Conservation (phyloP, 2,888 invertebrate genomes). For the Aquatica leii region DNA sequence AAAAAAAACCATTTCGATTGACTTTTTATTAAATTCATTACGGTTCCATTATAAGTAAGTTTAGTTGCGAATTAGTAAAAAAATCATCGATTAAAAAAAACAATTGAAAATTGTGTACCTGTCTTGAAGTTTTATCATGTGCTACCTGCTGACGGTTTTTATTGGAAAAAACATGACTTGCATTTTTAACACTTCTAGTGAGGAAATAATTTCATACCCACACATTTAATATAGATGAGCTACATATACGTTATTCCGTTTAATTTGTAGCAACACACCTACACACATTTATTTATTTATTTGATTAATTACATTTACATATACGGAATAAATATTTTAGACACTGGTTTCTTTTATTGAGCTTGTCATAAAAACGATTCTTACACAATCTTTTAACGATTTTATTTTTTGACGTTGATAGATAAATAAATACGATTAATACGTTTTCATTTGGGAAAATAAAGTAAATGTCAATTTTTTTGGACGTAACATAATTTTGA, state of each 20-base stretch:
- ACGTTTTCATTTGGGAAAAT: too few relatives aligned
- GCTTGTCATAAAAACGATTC: too few relatives aligned
- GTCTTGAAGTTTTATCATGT: constrained; percentile 1
- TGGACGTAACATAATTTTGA: too few relatives aligned
- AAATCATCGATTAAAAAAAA: too few relatives aligned
- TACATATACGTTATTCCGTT: background rate
- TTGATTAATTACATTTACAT: constrained; percentile 10
- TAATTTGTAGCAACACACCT: constrained; percentile 7
- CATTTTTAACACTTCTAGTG: constrained; percentile 7
- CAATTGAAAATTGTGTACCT: constrained; percentile 9
- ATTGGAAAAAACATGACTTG: constrained; percentile 22
- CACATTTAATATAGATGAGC: constrained; percentile 7
- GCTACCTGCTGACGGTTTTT: constrained; percentile 13
- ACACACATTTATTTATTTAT: constrained; percentile 6
- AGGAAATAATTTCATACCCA: constrained; percentile 5
- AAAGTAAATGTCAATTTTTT: too few relatives aligned
- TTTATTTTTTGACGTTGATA: too few relatives aligned
- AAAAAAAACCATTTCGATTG: background rate
- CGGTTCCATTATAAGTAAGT: background rate
- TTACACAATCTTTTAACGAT: too few relatives aligned
- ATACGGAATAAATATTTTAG: background rate
- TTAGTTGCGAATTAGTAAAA: background rate
- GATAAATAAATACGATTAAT: too few relatives aligned
- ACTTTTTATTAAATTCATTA: constrained; percentile 9
- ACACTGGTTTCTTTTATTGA: too few relatives aligned